phyloP scores from a whole-genome alignment of 2,797 vertebrate genomes.

The Stomatorhinus walkeri region DNA sequence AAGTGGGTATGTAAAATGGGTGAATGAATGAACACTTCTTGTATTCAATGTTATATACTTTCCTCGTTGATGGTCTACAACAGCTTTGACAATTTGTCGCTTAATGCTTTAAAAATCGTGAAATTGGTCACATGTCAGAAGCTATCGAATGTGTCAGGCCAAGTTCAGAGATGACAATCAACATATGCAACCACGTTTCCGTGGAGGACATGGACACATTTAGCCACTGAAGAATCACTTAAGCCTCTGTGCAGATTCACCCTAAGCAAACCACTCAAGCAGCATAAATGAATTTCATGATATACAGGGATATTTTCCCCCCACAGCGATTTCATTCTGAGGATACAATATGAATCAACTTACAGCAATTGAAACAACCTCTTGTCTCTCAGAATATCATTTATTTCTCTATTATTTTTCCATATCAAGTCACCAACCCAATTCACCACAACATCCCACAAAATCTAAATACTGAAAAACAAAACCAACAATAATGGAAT shows the following conservation, averaged over 20 bases:
- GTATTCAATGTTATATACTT: neutral
- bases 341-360: slow-evolving; percentile 8
- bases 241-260: neutral
- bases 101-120: neutral
- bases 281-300: slow-evolving; percentile 10
- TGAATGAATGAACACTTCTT: neutral
- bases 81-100: neutral
- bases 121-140: neutral
- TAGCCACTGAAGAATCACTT: slow-evolving; percentile 1
- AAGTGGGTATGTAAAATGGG: neutral
- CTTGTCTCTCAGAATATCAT: neutral
- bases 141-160: neutral
- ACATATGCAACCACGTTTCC: neutral
- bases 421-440: neutral
- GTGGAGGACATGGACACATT: neutral
- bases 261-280: neutral
- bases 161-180: neutral
- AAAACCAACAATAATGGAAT: neutral
- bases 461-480: neutral
- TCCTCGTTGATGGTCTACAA: neutral
- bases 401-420: slow-evolving; percentile 10
- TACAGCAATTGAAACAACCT: slow-evolving; percentile 9
- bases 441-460: neutral
- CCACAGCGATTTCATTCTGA: neutral
- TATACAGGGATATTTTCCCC: neutral